Evolutionary conservation across 2,113 vertebrate species (phyloP).

Genomic region (Chascanopsetta lugubris): DNA sequence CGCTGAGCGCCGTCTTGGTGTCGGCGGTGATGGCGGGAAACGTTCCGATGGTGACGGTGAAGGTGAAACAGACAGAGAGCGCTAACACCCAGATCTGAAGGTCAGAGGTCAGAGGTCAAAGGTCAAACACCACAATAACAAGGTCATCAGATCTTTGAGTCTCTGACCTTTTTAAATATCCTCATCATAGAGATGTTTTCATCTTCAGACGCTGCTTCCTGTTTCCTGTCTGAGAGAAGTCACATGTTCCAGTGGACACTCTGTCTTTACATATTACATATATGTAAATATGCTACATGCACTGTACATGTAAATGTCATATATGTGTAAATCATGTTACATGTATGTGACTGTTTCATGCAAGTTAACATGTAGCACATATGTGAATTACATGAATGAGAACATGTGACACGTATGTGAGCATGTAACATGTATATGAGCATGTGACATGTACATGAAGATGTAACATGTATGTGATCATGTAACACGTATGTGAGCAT

Average conservation of each 20-base stretch:
- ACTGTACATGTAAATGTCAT: no score
- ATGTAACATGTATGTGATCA: no score
- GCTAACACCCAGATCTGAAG: slow-evolving; percentile 88
- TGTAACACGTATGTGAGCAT: no score
- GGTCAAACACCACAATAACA: neutral
- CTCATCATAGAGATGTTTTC: slow-evolving; percentile 42
- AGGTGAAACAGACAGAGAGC: slow-evolving; percentile 87
- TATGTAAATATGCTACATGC: neutral
- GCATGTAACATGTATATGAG: no score
- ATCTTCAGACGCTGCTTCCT: neutral
- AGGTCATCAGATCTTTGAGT: neutral
- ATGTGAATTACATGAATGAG: neutral
- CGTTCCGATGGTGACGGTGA: slow-evolving; percentile 89
- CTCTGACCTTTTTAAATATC: slow-evolving; percentile 70
- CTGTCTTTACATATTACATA: no score
- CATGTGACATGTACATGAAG: no score
- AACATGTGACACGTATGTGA: no score
- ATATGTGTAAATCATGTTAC: neutral
- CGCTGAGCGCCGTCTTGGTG: slow-evolving; percentile 72
- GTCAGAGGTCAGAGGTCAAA: slow-evolving; percentile 14
- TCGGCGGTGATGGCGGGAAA: slow-evolving; percentile 88
- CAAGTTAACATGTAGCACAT: neutral
- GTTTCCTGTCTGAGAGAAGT: slow-evolving; percentile 11
- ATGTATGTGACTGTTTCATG: neutral
- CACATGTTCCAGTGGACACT: no score